phyloP scores from a whole-genome alignment of 2,888 invertebrate genomes.

The Chrysodeixis includens region DNA sequence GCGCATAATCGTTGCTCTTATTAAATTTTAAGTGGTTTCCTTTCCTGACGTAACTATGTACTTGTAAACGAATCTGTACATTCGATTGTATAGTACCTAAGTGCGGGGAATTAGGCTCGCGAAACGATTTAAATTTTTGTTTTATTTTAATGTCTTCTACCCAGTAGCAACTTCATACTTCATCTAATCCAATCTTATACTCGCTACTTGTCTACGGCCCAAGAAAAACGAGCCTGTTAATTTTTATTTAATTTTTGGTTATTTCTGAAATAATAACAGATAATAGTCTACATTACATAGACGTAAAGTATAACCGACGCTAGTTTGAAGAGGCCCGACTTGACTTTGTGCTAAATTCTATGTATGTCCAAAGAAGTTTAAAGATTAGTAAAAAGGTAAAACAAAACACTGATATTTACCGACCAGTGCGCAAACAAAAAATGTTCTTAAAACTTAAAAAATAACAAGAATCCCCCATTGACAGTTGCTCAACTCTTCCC shows the following conservation, averaged over 20 bases:
- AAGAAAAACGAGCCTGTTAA: too few species aligned
- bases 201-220: too few species aligned
- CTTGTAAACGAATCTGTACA: conserved; percentile 68
- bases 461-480: neutral
- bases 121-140: neutral
- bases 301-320: too few species aligned
- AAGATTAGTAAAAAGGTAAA: neutral
- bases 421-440: neutral
- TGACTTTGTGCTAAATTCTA: neutral
- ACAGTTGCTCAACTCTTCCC: conserved; percentile 26
- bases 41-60: conserved; percentile 75
- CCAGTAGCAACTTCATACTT: too few species aligned
- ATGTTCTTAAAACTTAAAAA: conserved; percentile 7
- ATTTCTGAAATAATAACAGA: too few species aligned
- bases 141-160: too few species aligned
- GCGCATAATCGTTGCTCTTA: conserved; percentile 86
- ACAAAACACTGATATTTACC: neutral
- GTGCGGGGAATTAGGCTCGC: conserved; percentile 14
- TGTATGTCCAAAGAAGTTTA: neutral
- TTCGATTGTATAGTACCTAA: conserved; percentile 59
- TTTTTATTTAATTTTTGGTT: too few species aligned
- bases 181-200: too few species aligned
- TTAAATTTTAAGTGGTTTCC: conserved; percentile 87
- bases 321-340: too few species aligned
- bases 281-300: too few species aligned